Percentiles rank a stretch among this genome's conserved stretches.
Conservation (phyloP, 2,888 invertebrate species). For the Psylliodes chrysocephalus region DNA sequence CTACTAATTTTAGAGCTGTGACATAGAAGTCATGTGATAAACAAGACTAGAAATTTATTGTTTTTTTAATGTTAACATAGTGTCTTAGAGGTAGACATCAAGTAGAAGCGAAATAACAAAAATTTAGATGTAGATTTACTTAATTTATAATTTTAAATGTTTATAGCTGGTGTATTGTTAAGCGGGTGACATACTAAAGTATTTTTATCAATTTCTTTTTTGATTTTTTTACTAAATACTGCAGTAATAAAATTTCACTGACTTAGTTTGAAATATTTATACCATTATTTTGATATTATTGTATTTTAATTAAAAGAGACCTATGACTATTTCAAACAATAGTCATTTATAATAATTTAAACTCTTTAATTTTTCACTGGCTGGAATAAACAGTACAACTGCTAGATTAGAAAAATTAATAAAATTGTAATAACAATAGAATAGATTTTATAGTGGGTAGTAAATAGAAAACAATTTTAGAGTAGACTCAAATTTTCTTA, state of each 20-base stretch:
- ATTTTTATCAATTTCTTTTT: no score
- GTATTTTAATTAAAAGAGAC: no score
- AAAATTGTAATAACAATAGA: conserved; percentile 44
- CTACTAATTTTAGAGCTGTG: conserved; percentile 58
- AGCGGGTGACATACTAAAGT: not conserved
- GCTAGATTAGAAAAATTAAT: conserved; percentile 17
- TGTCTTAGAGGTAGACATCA: conserved; percentile 47
- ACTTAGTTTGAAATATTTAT: no score
- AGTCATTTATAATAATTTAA: no score
- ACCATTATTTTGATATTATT: no score
- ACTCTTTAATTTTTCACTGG: no score
- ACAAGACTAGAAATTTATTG: conserved; percentile 44
- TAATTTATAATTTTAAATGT: conserved; percentile 24
- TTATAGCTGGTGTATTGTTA: conserved; percentile 23
- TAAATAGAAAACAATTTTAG: conserved; percentile 34
- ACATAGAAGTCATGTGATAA: conserved; percentile 60
- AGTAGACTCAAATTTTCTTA: conserved; percentile 38
- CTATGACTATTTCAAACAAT: no score
- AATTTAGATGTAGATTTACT: conserved; percentile 31
- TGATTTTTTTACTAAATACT: no score
- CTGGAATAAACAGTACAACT: conserved; percentile 7
- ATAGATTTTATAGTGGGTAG: conserved; percentile 47
- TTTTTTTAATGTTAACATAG: conserved; percentile 51
- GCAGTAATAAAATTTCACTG: no score
- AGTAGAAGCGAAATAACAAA: conserved; percentile 41